phyloP scores from a whole-genome alignment of 2,888 invertebrate species.

The Pantelozetes paolii region DNA sequence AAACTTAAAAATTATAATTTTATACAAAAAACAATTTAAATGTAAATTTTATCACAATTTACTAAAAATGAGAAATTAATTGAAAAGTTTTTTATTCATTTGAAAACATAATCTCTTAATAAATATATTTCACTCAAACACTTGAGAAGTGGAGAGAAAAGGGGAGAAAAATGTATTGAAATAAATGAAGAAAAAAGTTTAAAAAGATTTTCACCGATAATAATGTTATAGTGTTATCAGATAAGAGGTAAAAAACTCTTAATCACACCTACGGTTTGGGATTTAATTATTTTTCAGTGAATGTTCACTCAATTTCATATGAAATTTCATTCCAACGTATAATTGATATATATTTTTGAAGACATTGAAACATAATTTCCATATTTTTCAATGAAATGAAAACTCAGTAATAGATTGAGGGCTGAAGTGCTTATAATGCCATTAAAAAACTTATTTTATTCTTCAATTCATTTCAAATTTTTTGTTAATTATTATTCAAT shows the following conservation, averaged over 20 bases:
- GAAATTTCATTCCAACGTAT: background rate
- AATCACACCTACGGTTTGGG: background rate
- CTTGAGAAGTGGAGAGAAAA: too few relatives aligned
- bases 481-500: background rate
- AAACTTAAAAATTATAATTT: too few relatives aligned
- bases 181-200: background rate
- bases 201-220: background rate
- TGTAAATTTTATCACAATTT: too few relatives aligned
- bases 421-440: background rate
- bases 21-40: too few relatives aligned
- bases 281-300: background rate
- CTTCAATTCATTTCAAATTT: background rate
- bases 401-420: background rate
- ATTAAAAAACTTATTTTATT: background rate
- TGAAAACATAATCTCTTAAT: too few relatives aligned
- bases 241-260: background rate
- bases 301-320: background rate
- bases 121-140: too few relatives aligned
- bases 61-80: too few relatives aligned
- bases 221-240: background rate
- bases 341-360: constrained; percentile 14
- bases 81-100: too few relatives aligned
- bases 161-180: background rate
- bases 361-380: background rate
- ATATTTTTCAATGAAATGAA: background rate